Evolutionary conservation across 2,888 invertebrate genomes (phyloP).

Genomic region (Amiota mariae): DNA sequence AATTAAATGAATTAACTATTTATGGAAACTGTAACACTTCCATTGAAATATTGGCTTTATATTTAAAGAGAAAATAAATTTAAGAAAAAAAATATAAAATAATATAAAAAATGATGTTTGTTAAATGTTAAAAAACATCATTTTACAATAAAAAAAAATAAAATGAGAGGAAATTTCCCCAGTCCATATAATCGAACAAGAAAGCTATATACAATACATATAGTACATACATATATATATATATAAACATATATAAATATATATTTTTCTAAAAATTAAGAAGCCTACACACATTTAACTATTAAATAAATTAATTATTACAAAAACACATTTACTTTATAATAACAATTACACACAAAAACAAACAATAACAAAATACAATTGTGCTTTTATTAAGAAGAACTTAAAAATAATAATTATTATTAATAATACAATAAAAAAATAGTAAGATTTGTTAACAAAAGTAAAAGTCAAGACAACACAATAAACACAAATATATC

Average conservation of each 20-base stretch:
- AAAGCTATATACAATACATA: conserved; percentile 48
- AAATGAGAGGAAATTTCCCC: conserved; percentile 39
- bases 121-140: conserved; percentile 5
- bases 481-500: conserved; percentile 49
- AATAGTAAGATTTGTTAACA: conserved; percentile 36
- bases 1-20: too few relatives aligned
- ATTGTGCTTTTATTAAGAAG: conserved; percentile 43
- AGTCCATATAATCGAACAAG: conserved; percentile 63
- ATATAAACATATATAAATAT: conserved; percentile 46
- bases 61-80: conserved; percentile 8
- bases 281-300: conserved; percentile 33
- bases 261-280: conserved; percentile 61
- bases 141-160: neutral
- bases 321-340: conserved; percentile 28
- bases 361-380: conserved; percentile 12
- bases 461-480: conserved; percentile 32
- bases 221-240: conserved; percentile 10
- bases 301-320: conserved; percentile 34
- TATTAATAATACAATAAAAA: conserved; percentile 12
- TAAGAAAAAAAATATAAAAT: neutral
- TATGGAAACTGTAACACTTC: neutral
- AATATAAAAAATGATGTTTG: conserved; percentile 12
- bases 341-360: conserved; percentile 19
- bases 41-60: neutral
- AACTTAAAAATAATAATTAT: conserved; percentile 8